These are phyloP conservation scores for Melanotus villosus DNA, from an alignment of 2,888 invertebrate genomes.

Conservation along the genomic window DNA sequence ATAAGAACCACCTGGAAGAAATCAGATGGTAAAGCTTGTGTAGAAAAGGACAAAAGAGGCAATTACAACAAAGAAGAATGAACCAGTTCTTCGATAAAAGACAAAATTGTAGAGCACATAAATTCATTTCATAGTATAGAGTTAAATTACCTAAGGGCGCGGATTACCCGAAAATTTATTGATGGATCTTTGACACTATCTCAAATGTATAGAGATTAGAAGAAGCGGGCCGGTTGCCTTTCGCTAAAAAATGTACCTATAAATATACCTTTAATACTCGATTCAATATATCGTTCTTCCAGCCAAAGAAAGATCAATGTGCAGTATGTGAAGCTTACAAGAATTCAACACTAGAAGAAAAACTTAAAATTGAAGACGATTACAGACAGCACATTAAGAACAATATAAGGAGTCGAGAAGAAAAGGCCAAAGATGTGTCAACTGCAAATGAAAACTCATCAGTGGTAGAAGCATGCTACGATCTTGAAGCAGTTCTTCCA, in stretches of 20 bases:
- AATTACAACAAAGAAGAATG: background rate
- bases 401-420: background rate
- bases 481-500: conserved; percentile 7
- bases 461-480: background rate
- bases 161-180: background rate
- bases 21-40: background rate
- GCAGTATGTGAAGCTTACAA: background rate
- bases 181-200: background rate
- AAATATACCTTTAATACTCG: conserved; percentile 6
- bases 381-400: background rate
- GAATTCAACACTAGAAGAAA: conserved; percentile 9
- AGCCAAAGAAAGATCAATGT: conserved; percentile 30
- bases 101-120: no score
- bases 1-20: conserved; percentile 9
- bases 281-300: no score
- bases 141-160: background rate
- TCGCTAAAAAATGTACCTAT: conserved; percentile 5
- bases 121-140: conserved; percentile 2
- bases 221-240: no score
- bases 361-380: background rate
- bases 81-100: background rate
- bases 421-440: conserved; percentile 3
- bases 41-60: background rate
- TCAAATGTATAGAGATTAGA: conserved; percentile 12
- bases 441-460: background rate